A percentile compares a stretch with the other conserved stretches of the same genome.
phyloP scores from a whole-genome alignment of 1,140 invertebrate species.

The Drosophila cardini region DNA sequence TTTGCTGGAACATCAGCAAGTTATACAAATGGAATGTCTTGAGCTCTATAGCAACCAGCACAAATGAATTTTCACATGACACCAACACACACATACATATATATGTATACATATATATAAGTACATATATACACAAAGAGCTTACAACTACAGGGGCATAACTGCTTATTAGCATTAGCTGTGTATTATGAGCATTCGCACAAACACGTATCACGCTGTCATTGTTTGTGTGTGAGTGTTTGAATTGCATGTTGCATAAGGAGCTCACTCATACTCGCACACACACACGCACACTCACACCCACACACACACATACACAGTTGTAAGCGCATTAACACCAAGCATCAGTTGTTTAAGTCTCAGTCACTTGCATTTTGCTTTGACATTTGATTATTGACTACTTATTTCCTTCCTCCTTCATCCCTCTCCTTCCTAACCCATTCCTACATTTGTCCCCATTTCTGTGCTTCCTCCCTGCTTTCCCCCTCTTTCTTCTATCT shows the following conservation, averaged over 20 bases:
- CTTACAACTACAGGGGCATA: slow-evolving; percentile 47
- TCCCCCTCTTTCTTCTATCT: background rate
- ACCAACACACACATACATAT: slow-evolving; percentile 5
- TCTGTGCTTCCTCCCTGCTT: background rate
- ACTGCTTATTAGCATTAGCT: slow-evolving; percentile 77
- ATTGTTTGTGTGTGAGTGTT: background rate
- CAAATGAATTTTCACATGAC: background rate
- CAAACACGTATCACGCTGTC: slow-evolving; percentile 33
- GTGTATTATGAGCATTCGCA: slow-evolving; percentile 70
- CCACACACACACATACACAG: background rate
- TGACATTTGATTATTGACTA: slow-evolving; percentile 45
- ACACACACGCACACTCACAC: slow-evolving; percentile 1
- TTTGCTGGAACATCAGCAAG: slow-evolving; percentile 29
- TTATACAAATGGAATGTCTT: background rate
- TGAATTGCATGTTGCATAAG: slow-evolving; percentile 8
- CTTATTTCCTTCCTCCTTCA: background rate
- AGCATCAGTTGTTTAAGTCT: slow-evolving; percentile 19
- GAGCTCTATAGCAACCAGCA: background rate
- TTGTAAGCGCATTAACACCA: slow-evolving; percentile 41
- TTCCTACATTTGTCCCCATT: too few species aligned
- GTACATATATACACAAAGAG: slow-evolving; percentile 26
- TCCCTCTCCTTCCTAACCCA: background rate
- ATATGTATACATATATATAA: slow-evolving; percentile 9
- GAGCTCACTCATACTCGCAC: background rate
- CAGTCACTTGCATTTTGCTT: slow-evolving; percentile 41